These are phyloP conservation scores for Megaceryle torquata DNA, from an alignment of 2,113 vertebrate species.

Conservation along the genomic window DNA sequence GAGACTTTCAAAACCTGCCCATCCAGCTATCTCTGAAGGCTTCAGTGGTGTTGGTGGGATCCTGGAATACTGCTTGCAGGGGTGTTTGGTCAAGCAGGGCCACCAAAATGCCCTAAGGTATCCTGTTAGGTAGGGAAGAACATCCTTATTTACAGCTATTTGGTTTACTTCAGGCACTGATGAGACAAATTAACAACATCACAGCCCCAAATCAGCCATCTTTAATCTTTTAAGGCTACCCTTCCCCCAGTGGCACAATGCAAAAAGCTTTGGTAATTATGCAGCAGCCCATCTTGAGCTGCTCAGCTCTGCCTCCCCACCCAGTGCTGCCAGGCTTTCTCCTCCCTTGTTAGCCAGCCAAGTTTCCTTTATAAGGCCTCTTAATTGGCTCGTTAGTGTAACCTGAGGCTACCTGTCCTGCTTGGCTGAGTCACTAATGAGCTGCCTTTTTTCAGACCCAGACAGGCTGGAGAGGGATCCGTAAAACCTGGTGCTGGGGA, in stretches of 20 bases:
- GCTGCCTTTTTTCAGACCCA: conserved; percentile 17
- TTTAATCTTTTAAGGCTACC: not conserved
- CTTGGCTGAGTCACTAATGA: conserved; percentile 46
- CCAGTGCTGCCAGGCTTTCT: not conserved
- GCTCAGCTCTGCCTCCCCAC: not conserved
- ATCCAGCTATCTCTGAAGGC: not conserved
- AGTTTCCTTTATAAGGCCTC: conserved; percentile 2
- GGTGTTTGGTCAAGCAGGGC: not conserved
- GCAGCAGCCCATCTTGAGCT: not conserved
- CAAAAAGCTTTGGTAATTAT: not conserved
- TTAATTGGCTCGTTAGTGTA: conserved; percentile 51
- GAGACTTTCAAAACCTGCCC: not conserved
- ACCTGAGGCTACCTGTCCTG: conserved; percentile 56
- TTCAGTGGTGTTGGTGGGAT: not conserved
- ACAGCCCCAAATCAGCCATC: not conserved
- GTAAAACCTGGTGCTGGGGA: not conserved
- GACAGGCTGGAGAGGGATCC: not conserved
- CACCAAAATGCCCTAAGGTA: not conserved
- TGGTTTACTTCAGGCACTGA: not conserved
- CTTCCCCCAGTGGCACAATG: not conserved
- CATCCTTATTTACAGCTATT: not conserved
- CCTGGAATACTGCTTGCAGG: too few species aligned
- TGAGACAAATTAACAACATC: not conserved
- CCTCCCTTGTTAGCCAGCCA: not conserved
- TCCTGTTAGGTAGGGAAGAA: not conserved